Base-by-base conservation (phyloP, 2,797 vertebrate genomes). In the Carcharodon carcharias region DNA sequence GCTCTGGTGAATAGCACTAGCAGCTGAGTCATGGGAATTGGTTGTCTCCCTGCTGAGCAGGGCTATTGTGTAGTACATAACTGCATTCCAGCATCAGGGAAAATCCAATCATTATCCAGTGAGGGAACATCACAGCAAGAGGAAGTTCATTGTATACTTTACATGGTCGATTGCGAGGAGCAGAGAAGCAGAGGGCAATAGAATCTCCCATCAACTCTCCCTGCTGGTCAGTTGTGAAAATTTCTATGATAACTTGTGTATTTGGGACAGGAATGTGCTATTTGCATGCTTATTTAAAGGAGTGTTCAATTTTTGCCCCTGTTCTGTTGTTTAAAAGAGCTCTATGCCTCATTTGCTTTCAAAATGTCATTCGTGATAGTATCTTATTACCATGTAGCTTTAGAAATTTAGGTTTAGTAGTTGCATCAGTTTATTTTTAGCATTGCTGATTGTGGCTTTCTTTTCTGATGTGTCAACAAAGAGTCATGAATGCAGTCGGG, bases 21-120 rank as follows among this genome's bases (percentile, higher is more conserved):
- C 56, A 58, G 96, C 96, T 96, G 96, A 96, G 96, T 96, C 95
- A 96, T 96, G 63, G 56, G 65, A 40, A 96, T 87, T 92, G 77
- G 26, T 50, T 56, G 50, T 26, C 56, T 61, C 50, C 56, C 56
- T 91, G 54, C 88, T 56, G 54, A 58, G 56, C 54, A 31, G 5
- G 54, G 56, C 45, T 31, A 58, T 31, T 56, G 56, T 56, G 31
- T 56, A 28, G 54, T 58, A 58, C 88, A 91, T 61, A 91, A 89
- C 9, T 58, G 88, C 23, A 56, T 8, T 45, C 6, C 18, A 56
- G 21, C 85, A 91, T 91, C 56, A 28, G 50, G 31, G 54, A 58
- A 58, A 91, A 91, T 91, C 26, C 88, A 91, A 5, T 82, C n/a
- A 45, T 82, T 82, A 12, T 91, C 28, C 88, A 91, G 88, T 54